A percentile compares a stretch with the other conserved stretches of the same genome.
Evolutionary conservation across 2,888 invertebrate species (phyloP).

Genomic region (Beris chalybata): DNA sequence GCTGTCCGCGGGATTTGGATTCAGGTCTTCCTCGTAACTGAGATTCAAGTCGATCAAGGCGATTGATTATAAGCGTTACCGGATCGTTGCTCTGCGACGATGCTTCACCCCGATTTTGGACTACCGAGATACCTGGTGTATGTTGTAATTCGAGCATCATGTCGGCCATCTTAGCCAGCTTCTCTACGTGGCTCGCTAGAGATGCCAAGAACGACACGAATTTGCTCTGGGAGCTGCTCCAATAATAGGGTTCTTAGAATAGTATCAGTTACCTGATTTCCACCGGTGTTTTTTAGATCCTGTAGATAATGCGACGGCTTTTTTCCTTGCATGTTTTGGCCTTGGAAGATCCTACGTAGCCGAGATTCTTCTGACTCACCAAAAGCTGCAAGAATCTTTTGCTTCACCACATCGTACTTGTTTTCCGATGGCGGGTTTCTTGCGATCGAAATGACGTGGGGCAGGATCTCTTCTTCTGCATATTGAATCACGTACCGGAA

Average conservation of each 20-base stretch:
- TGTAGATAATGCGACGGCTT: constrained; percentile 16
- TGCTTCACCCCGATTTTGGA: neutral
- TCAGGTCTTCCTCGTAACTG: too few relatives aligned
- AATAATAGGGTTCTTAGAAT: neutral
- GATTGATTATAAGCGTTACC: too few relatives aligned
- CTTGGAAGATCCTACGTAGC: neutral
- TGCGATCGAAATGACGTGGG: too few relatives aligned
- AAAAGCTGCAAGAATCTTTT: too few relatives aligned
- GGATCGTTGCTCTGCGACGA: too few relatives aligned
- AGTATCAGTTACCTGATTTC: constrained; percentile 1
- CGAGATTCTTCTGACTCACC: too few relatives aligned
- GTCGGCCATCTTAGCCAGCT: constrained; percentile 13
- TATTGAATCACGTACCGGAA: too few relatives aligned
- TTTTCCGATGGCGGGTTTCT: too few relatives aligned
- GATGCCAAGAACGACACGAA: constrained; percentile 2
- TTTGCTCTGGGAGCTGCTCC: constrained; percentile 7
- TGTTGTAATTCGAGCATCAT: constrained; percentile 2
- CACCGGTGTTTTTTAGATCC: neutral
- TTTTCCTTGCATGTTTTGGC: constrained; percentile 5
- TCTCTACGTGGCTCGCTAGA: constrained; percentile 6
- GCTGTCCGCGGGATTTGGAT: too few relatives aligned
- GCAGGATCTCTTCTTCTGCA: too few relatives aligned
- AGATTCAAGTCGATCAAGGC: too few relatives aligned
- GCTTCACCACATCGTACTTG: too few relatives aligned
- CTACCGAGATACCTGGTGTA: neutral